These are phyloP conservation scores for Macrosiphum euphorbiae DNA, from an alignment of 2,888 invertebrate species.

Conservation along the genomic window DNA sequence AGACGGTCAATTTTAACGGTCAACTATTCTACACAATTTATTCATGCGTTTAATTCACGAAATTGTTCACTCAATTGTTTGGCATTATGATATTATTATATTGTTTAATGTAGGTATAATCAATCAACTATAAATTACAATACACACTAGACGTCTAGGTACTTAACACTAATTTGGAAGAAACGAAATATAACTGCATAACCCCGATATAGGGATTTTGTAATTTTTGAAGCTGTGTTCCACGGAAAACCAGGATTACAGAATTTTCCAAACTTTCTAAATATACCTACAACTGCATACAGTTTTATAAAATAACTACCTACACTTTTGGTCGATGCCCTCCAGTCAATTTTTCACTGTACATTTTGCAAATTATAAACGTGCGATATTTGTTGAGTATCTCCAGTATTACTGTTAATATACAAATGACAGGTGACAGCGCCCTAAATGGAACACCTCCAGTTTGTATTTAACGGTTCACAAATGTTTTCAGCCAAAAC, in stretches of 20 bases:
- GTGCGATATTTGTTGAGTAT: neutral
- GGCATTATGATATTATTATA: too few relatives aligned
- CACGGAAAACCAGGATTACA: neutral
- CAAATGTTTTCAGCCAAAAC: neutral
- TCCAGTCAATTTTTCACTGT: neutral
- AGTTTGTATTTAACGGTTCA: neutral
- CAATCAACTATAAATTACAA: too few relatives aligned
- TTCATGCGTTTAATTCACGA: neutral
- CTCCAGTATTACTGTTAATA: neutral
- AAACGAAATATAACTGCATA: neutral
- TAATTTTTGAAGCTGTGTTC: neutral
- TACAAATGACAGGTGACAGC: constrained; percentile 3
- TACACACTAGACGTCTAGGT: too few relatives aligned
- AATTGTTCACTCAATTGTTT: too few relatives aligned
- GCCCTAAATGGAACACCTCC: neutral
- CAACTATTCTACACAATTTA: neutral
- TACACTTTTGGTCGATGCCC: neutral
- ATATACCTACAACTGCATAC: neutral
- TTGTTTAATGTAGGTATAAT: too few relatives aligned
- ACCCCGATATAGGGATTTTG: neutral
- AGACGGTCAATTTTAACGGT: too few relatives aligned
- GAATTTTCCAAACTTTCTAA: neutral
- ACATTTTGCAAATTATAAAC: neutral
- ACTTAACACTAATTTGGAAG: too few relatives aligned
- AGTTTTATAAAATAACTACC: neutral